Evolutionary conservation across 1,140 invertebrate genomes (phyloP).

Genomic region (Forficula auricularia): DNA sequence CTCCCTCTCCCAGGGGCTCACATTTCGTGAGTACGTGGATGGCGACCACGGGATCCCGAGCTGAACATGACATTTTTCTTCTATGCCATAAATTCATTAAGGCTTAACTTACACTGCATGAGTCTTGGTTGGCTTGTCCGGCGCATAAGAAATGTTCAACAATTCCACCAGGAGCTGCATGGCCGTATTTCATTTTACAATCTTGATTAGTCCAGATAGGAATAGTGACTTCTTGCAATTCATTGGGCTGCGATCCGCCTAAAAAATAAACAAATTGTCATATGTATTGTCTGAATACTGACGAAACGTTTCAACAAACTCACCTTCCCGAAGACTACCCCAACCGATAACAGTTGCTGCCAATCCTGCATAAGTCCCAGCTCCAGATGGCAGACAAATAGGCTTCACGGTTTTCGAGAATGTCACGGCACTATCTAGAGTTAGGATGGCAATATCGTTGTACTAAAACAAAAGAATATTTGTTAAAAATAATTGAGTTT

Average conservation of each 20-base stretch:
- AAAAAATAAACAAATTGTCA: constrained; percentile 12
- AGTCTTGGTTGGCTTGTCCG: constrained; percentile 62
- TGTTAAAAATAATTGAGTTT: neutral
- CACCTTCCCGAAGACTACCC: constrained; percentile 64
- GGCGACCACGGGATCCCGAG: too few relatives aligned
- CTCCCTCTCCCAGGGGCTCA: too few relatives aligned
- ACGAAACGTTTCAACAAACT: constrained; percentile 17
- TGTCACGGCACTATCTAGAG: constrained; percentile 54
- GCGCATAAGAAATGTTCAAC: constrained; percentile 75
- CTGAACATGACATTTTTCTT: too few relatives aligned
- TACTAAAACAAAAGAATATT: constrained; percentile 35
- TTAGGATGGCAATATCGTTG: constrained; percentile 73
- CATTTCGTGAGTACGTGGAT: too few relatives aligned
- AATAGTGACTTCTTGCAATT: constrained; percentile 66
- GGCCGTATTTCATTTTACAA: constrained; percentile 64
- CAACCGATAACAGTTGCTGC: constrained; percentile 67
- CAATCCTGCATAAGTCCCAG: constrained; percentile 40
- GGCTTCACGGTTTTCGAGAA: constrained; percentile 60
- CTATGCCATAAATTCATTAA: too few relatives aligned
- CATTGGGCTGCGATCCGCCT: constrained; percentile 63
- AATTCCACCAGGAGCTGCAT: constrained; percentile 68
- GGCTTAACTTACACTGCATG: constrained; percentile 75
- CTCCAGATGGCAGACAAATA: constrained; percentile 55
- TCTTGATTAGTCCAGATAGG: constrained; percentile 65
- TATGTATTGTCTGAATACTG: neutral